Evolutionary conservation across 2,888 invertebrate genomes (phyloP).

Genomic region (Petrolisthes cinctipes): DNA sequence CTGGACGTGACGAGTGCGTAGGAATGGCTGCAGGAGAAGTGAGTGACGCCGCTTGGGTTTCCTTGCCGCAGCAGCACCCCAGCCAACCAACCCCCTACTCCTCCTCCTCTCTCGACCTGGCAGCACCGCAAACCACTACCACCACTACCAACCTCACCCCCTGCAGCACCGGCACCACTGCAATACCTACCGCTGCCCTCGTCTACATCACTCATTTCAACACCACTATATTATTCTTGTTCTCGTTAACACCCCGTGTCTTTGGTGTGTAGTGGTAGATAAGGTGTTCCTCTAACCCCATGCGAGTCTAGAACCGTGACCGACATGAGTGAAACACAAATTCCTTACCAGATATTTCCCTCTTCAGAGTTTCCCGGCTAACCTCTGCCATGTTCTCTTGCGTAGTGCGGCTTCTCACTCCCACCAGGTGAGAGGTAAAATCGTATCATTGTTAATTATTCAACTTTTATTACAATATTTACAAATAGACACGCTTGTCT

Average conservation of each 20-base stretch:
- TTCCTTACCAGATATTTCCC: constrained; percentile 52
- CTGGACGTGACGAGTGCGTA: constrained; percentile 7
- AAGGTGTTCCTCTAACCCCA: background rate
- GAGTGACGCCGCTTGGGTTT: constrained; percentile 42
- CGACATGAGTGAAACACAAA: background rate
- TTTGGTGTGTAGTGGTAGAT: background rate
- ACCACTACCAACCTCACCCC: constrained; percentile 19
- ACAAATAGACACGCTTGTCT: too few relatives aligned
- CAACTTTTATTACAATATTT: too few relatives aligned
- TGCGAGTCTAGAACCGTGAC: background rate
- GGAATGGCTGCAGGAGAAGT: background rate
- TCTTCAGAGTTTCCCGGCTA: constrained; percentile 60
- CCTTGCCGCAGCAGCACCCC: constrained; percentile 2
- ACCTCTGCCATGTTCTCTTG: constrained; percentile 55
- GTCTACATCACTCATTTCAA: background rate
- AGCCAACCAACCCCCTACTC: background rate
- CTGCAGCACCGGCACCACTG: constrained; percentile 43
- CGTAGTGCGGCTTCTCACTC: constrained; percentile 44
- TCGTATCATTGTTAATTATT: background rate
- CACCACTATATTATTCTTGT: background rate
- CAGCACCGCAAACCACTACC: constrained; percentile 35
- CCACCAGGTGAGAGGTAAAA: constrained; percentile 9
- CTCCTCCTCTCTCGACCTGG: constrained; percentile 30
- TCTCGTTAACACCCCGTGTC: constrained; percentile 16
- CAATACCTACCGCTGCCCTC: constrained; percentile 29